phyloP scores from a whole-genome alignment of 1,140 invertebrate genomes.

The Saccostrea echinata region DNA sequence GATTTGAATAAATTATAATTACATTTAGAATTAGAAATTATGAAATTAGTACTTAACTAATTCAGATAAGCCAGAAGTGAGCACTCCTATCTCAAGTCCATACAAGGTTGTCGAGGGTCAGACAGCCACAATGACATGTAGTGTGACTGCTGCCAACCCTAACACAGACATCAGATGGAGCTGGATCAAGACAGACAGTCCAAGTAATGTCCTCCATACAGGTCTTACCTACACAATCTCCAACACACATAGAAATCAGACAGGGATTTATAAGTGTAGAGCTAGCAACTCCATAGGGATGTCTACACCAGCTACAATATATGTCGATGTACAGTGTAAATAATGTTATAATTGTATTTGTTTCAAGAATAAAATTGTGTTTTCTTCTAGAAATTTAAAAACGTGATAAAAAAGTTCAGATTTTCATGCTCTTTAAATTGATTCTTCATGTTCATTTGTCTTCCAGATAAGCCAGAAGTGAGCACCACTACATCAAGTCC shows the following conservation, averaged over 20 bases:
- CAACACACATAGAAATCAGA: not conserved
- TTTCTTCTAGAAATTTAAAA: no score
- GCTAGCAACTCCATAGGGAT: not conserved
- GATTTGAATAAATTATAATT: no score
- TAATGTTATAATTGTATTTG: not conserved
- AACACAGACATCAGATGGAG: not conserved
- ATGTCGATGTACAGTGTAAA: not conserved
- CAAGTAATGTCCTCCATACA: not conserved
- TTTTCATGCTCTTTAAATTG: no score
- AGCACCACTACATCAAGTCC: not conserved
- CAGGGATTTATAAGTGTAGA: not conserved
- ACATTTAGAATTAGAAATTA: no score
- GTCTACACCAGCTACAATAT: not conserved
- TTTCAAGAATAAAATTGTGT: no score
- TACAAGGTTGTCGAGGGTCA: not conserved
- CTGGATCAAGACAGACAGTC: not conserved
- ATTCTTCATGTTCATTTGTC: no score
- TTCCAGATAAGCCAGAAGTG: not conserved
- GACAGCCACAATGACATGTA: not conserved
- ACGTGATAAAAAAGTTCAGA: no score
- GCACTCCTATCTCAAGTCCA: not conserved
- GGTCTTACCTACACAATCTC: not conserved
- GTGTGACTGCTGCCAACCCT: slow-evolving; percentile 1
- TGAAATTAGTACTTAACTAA: not conserved
- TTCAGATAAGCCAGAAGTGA: not conserved